Percentiles rank a stretch among this genome's conserved stretches.
Conservation (phyloP, 2,113 vertebrate genomes). For the Thamnaconus septentrionalis region DNA sequence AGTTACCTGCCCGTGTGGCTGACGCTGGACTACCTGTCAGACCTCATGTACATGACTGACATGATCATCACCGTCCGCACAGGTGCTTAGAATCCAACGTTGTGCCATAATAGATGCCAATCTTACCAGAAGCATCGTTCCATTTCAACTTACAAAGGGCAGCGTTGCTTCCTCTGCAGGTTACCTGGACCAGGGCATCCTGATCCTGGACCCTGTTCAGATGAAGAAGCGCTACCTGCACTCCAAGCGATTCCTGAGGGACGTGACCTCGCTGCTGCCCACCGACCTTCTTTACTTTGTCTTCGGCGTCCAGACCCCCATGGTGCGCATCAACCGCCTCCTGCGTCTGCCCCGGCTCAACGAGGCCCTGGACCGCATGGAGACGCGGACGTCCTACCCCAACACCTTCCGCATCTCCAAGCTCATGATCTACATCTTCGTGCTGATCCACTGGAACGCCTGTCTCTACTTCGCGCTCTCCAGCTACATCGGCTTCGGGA, state of each 20-base stretch:
- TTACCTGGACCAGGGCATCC: constrained; percentile 86
- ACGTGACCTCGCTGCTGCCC: constrained; percentile 80
- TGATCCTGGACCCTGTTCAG: constrained; percentile 73
- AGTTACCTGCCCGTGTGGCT: constrained; percentile 79
- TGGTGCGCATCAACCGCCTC: constrained; percentile 84
- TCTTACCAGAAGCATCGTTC: too few species aligned
- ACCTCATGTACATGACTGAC: constrained; percentile 83
- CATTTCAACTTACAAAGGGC: too few species aligned
- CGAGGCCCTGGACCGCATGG: constrained; percentile 85
- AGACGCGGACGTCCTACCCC: constrained; percentile 85
- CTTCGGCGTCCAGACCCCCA: constrained; percentile 71
- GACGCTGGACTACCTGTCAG: constrained; percentile 82
- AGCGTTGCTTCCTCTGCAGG: constrained; percentile 62
- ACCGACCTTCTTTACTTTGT: constrained; percentile 81
- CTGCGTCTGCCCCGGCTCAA: constrained; percentile 77
- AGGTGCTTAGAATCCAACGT: constrained; percentile 64
- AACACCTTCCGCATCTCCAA: constrained; percentile 86
- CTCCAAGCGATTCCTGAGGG: constrained; percentile 77
- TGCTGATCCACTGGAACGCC: constrained; percentile 89
- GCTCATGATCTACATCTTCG: constrained; percentile 86
- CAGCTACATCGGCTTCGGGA: constrained; percentile 80
- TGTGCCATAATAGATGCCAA: too few species aligned
- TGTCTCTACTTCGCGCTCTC: constrained; percentile 91
- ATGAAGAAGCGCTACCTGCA: constrained; percentile 75
- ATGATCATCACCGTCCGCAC: constrained; percentile 80